Percentiles rank a stretch among this genome's conserved stretches.
These are phyloP conservation scores for Falco cherrug DNA, from an alignment of 2,797 vertebrate genomes.

Conservation along the genomic window DNA sequence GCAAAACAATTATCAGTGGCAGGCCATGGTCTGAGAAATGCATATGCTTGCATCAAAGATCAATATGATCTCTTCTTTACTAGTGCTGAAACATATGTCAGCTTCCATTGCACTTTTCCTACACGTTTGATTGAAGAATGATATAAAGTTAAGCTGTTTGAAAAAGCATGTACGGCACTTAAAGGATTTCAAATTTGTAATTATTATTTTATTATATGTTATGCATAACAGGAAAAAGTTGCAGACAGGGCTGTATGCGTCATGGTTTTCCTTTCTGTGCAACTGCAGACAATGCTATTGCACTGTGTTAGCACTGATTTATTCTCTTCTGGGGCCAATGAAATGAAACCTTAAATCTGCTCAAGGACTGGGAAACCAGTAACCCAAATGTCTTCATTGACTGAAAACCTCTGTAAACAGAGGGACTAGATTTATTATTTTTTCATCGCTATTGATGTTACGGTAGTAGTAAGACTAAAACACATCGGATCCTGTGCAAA, in stretches of 20 bases:
- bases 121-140: background rate
- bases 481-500: background rate
- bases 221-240: background rate
- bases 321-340: background rate
- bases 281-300: background rate
- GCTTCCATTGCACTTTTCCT: background rate
- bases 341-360: background rate
- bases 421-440: background rate
- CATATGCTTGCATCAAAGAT: background rate
- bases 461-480: background rate
- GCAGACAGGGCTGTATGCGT: background rate
- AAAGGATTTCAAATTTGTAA: background rate
- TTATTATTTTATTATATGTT: background rate
- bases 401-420: background rate
- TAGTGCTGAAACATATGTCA: background rate
- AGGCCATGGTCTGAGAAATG: background rate
- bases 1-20: background rate
- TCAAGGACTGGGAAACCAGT: background rate
- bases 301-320: background rate
- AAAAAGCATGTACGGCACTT: background rate
- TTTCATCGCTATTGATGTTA: background rate
- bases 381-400: background rate
- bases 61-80: background rate
- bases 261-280: background rate
- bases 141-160: background rate